Base-by-base conservation (phyloP, 2,113 vertebrate genomes). In the Trachemys scripta region DNA sequence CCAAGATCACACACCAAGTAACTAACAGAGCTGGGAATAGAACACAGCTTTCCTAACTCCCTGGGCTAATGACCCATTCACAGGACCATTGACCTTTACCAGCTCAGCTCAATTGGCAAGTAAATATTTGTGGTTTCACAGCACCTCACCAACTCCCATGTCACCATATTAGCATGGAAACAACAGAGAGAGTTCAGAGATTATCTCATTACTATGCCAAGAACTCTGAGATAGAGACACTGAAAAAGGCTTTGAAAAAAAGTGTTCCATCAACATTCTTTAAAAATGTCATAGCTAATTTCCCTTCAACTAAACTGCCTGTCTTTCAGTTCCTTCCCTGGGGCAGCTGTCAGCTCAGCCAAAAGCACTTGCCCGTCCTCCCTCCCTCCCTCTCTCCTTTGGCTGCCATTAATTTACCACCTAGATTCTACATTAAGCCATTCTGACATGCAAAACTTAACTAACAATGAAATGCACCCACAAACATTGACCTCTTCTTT, bases 191-290 rank as follows among this genome's bases (percentile, higher is more conserved):
- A 95, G 79, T 88, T 82, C 75, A 51, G 81, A 49, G 80, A 47
- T 16, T 35, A 92, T 96, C 51, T 80, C 92, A 45, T 95, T 88
- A 75, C 87, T 90, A 78, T 88, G 96, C 94, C 89, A 78, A 84
- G 92, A 92, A 81, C 69, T 97, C 81, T 90, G 94, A 87, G 80
- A 94, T 17, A 8, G 2, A 89, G 54, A 95, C 93, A 96, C 96
- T 95, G 90, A 90, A 88, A 8, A 90, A 87, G 69, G 51, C 94
- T 96, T 97, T 97, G 96, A 96, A 91, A 97, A 92, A 89, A 96
- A 97, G 92, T 65, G 94, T 95, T 88, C 89, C 85, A 94, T 88
- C 92, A 93, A 90, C 75, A 78, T 82, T 25, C 91, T 94, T 95
- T 79, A 95, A 95, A 85, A 84, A 84, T 88, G 86, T 91, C 93